A percentile compares a stretch with the other conserved stretches of the same genome.
These are phyloP conservation scores for Ochropleura leucogaster DNA, from an alignment of 2,888 invertebrate genomes.

Conservation along the genomic window DNA sequence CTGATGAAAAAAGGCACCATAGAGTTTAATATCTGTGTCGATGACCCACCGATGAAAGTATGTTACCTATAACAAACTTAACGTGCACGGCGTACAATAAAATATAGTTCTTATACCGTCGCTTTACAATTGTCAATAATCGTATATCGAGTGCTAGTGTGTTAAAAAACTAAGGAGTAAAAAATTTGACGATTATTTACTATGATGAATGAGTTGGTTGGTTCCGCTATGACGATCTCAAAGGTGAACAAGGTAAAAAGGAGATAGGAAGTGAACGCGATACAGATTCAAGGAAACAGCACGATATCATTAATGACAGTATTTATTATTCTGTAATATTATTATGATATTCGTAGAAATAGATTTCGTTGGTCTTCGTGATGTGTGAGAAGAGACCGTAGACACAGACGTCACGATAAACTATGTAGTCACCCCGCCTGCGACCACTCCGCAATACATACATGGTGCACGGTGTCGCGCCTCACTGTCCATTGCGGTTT, in stretches of 20 bases:
- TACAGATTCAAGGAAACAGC: constrained; percentile 26
- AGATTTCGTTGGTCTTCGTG: constrained; percentile 25
- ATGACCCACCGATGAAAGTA: constrained; percentile 79
- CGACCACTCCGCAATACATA: constrained; percentile 14
- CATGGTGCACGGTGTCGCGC: constrained; percentile 3
- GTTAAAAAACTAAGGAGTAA: constrained; percentile 70
- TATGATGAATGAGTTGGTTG: constrained; percentile 77
- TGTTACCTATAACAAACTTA: constrained; percentile 65
- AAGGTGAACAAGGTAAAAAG: constrained; percentile 62
- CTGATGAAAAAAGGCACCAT: constrained; percentile 69
- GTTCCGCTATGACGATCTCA: constrained; percentile 64
- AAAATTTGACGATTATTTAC: constrained; percentile 74
- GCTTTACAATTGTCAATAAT: constrained; percentile 62
- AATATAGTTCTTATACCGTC: constrained; percentile 71
- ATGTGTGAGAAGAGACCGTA: constrained; percentile 25
- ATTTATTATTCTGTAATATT: constrained; percentile 31
- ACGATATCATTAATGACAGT: constrained; percentile 6
- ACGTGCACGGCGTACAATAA: constrained; percentile 50
- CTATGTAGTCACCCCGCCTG: constrained; percentile 25
- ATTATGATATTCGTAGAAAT: constrained; percentile 20
- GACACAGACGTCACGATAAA: constrained; percentile 33
- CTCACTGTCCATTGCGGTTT: constrained; percentile 30
- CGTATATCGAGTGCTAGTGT: constrained; percentile 48
- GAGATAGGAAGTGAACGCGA: constrained; percentile 47
- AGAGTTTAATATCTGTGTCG: constrained; percentile 75